Base-by-base conservation (phyloP, 2,113 vertebrate species). In the Heliornis fulica region DNA sequence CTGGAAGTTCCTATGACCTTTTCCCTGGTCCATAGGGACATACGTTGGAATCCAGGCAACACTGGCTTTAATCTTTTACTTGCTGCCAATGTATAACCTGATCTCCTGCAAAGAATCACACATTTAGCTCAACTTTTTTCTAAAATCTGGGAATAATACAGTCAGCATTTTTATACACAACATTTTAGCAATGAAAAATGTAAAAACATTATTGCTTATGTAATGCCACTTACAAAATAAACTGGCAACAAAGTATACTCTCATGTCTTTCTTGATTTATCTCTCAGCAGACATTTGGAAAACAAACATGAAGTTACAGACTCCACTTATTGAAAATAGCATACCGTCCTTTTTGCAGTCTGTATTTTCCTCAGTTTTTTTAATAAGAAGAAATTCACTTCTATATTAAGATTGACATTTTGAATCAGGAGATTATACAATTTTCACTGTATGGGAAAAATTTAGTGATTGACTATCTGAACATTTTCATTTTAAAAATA, bases 341-440 rank as follows among this genome's bases (percentile, higher is more conserved):
- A 53, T 15, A 90, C 29, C 5, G 43, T 74, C 36, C 19, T 9
- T 68, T 89, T 81, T 76, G 29, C 81, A 87, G 32, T 38, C 61
- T 85, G 38, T 80, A 51, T 89, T 95, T 97, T 66, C 41, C n/a
- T 89, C 29, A 87, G 40, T 41, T 96, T 96, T 96, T 96, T 94
- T 68, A 84, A 88, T 61, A 88, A 18, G 28, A 96, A 95, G 14
- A 87, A 94, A 96, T 89, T 97, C 3, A 95, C 96, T 97, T 92
- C 32, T 97, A 66, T 96, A 96, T 97, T 97, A 96, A 96, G 94
- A 97, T 43, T 98, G 96, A 94, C 78, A 93, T 94, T 97, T 96
- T 94, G 34, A 97, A 95, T 97, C 77, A 87, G 79, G 88, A 96
- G 56, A 83, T 83, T 87, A 12, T 43, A 94, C 66, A 51, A 94